Base-by-base conservation (phyloP, 2,888 invertebrate species). In the Agrochola macilenta region DNA sequence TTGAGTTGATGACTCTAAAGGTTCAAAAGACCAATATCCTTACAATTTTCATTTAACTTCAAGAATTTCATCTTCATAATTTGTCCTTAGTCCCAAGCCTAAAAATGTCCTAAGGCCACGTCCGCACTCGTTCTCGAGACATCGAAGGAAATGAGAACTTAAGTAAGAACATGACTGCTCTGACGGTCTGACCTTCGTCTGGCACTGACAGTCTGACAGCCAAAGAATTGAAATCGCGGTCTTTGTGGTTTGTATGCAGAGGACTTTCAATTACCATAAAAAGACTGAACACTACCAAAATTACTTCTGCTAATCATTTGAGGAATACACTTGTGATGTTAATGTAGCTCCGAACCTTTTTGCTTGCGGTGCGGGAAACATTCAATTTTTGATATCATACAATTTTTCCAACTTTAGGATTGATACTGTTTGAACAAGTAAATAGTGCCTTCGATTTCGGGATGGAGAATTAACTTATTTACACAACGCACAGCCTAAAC, bases 81-180 rank as follows among this genome's bases (percentile, higher is more conserved):
- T 26, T 68, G 69, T 68, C 54, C 3, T 17, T 75, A 77, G 82
- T 84, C 30, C 75, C 0, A 0, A 76, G 70, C 23, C 2, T 80
- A n/a, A 8, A n/a, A 52, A 2, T 11, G 9, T 60, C 17, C 7
- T 43, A 26, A 70, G 26, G 63, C 52, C 14, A 68, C 1, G 57
- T 52, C 43, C 69, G 54, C 87, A 74, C 74, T 80, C 60, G 68
- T 60, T 74, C 58, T 69, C 76, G 75, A 77, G 85, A 83, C 83
- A 74, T 57, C 73, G 61, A 12, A 78, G 85, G 85, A 85, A 85
- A 85, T 85, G 85, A 85, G 70, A 76, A 74, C 35, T 66, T 71
- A 65, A 68, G 58, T 69, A 81, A 78, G 78, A 80, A 54, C 69
- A 54, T 64, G 82, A 73, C 78, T 68, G 78, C 70, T 63, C 65